Conservation (phyloP, 2,797 vertebrate genomes). For the Gallinago solitaria region DNA sequence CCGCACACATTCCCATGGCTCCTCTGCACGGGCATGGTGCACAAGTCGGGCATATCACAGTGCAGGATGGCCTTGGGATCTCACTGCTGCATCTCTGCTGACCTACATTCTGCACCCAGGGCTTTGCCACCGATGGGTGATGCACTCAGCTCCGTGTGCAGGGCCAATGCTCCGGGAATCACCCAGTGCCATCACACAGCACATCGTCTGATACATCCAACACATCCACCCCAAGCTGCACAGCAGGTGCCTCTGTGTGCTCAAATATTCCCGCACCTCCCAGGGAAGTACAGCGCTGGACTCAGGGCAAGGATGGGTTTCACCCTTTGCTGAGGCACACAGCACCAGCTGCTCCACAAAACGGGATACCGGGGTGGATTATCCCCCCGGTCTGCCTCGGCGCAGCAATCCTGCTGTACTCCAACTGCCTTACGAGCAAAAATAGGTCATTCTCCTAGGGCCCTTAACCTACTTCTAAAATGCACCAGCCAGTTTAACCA, state of each 20-base stretch:
- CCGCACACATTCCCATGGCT: fast-evolving
- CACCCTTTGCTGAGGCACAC: neutral
- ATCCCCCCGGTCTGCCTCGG: neutral
- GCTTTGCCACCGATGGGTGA: neutral
- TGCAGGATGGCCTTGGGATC: neutral
- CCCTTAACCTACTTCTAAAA: slow-evolving; percentile 48
- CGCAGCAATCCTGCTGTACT: neutral
- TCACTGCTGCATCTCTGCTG: neutral
- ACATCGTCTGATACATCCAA: fast-evolving
- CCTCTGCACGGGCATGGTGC: fast-evolving
- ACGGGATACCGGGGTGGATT: neutral
- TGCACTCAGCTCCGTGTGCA: neutral
- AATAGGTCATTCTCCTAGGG: slow-evolving; percentile 58
- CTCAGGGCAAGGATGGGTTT: neutral
- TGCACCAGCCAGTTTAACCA: neutral
- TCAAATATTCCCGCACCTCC: neutral
- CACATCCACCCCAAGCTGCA: fast-evolving
- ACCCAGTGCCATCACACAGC: neutral
- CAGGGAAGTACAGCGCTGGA: neutral
- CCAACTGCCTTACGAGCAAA: neutral
- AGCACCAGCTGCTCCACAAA: neutral
- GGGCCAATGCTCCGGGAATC: neutral
- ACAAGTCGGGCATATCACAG: fast-evolving
- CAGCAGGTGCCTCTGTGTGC: neutral
- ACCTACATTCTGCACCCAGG: neutral